Conservation (phyloP, 2,797 vertebrate genomes). For the Rhynchonycteris naso region DNA sequence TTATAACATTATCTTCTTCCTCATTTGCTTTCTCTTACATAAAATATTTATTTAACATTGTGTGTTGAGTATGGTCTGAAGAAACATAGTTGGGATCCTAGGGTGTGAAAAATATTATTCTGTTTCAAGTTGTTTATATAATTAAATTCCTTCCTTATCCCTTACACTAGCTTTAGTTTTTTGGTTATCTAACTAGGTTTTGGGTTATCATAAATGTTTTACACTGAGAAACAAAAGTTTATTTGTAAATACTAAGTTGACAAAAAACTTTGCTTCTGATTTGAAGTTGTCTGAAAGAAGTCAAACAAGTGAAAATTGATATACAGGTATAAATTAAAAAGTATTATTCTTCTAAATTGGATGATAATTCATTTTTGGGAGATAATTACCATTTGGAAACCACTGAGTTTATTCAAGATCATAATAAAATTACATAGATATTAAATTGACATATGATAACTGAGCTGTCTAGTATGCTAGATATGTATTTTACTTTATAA, state of each 20-base stretch:
- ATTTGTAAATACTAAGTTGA: not conserved
- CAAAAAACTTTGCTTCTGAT: conserved; percentile 6
- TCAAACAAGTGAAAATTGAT: not conserved
- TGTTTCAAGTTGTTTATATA: not conserved
- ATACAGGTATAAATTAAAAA: not conserved
- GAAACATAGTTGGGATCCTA: not conserved
- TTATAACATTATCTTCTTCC: not conserved
- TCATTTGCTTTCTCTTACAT: conserved; percentile 15
- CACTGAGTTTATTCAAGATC: not conserved
- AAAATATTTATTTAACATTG: conserved; percentile 45
- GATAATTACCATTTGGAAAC: not conserved
- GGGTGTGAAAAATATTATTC: not conserved
- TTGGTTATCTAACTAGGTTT: not conserved
- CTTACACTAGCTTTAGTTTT: not conserved
- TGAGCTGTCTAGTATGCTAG: not conserved
- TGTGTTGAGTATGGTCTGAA: not conserved
- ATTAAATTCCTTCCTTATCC: not conserved
- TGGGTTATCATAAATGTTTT: not conserved
- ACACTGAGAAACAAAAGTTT: not conserved
- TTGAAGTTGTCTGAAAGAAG: conserved; percentile 30
- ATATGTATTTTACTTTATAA: not conserved
- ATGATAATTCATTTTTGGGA: not conserved
- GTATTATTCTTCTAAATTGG: not conserved
- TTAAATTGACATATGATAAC: not conserved
- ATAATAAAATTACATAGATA: not conserved